These are phyloP conservation scores for Leptinotarsa texana DNA, from an alignment of 1,140 invertebrate species.

Conservation along the genomic window DNA sequence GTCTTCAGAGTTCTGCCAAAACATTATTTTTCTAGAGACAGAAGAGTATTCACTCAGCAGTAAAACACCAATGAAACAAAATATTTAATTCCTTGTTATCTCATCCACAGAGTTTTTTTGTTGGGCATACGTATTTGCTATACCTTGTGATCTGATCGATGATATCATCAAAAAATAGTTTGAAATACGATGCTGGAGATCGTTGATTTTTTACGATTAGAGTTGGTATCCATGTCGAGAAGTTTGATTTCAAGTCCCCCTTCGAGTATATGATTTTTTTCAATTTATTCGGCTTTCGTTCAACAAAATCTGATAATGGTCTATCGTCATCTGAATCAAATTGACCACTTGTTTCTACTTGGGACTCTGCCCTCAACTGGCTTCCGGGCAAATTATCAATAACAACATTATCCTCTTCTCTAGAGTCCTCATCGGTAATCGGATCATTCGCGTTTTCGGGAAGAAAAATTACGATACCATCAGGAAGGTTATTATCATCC, in stretches of 20 bases:
- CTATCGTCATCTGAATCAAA: background rate
- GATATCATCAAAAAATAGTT: background rate
- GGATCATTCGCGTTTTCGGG: too few relatives aligned
- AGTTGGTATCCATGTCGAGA: background rate
- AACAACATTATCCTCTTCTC: background rate
- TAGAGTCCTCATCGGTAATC: background rate
- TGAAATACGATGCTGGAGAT: background rate
- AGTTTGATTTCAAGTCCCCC: background rate
- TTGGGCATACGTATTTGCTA: too few relatives aligned
- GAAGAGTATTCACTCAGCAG: too few relatives aligned
- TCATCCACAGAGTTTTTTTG: too few relatives aligned
- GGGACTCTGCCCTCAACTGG: background rate
- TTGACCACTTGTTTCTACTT: background rate
- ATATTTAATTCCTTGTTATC: too few relatives aligned
- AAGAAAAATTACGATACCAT: background rate
- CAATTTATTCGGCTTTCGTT: background rate
- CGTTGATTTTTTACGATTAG: background rate
- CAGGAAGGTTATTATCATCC: background rate
- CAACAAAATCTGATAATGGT: background rate
- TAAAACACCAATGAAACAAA: too few relatives aligned
- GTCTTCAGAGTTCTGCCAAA: too few relatives aligned
- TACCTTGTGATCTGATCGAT: too few relatives aligned
- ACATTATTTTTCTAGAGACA: too few relatives aligned
- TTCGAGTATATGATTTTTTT: background rate
- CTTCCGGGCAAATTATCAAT: background rate